phyloP scores from a whole-genome alignment of 2,113 vertebrate genomes.

The Sus scrofa region DNA sequence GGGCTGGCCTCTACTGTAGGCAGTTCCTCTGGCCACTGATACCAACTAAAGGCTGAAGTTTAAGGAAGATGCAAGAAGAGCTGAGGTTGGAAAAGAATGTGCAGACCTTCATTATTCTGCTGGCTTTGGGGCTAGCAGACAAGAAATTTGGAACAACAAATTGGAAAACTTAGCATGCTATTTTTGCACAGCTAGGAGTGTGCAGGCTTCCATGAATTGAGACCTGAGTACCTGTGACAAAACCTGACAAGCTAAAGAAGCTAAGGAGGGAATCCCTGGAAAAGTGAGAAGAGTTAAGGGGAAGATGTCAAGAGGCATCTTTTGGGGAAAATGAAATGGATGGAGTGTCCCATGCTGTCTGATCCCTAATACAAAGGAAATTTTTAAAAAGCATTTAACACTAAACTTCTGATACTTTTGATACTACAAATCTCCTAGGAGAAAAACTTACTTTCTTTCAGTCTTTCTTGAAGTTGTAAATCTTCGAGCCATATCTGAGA shows the following conservation, averaged over 20 bases:
- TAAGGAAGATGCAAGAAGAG: neutral
- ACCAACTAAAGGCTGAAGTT: neutral
- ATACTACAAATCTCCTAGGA: neutral
- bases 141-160: neutral
- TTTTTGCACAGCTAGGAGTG: neutral
- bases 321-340: neutral
- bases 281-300: neutral
- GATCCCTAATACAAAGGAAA: neutral
- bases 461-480: neutral
- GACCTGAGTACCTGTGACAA: neutral
- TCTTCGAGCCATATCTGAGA: too few species aligned
- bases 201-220: neutral
- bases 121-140: neutral
- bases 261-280: neutral
- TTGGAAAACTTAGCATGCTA: neutral
- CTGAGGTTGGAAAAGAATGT: neutral
- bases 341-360: neutral
- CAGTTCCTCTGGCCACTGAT: neutral
- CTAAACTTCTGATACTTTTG: neutral
- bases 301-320: neutral
- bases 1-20: neutral
- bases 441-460: neutral
- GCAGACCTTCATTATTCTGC: neutral
- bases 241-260: neutral
- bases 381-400: neutral